Percentiles rank a stretch among this genome's conserved stretches.
Evolutionary conservation across 2,888 invertebrate genomes (phyloP).

Genomic region (Idaea aversata): DNA sequence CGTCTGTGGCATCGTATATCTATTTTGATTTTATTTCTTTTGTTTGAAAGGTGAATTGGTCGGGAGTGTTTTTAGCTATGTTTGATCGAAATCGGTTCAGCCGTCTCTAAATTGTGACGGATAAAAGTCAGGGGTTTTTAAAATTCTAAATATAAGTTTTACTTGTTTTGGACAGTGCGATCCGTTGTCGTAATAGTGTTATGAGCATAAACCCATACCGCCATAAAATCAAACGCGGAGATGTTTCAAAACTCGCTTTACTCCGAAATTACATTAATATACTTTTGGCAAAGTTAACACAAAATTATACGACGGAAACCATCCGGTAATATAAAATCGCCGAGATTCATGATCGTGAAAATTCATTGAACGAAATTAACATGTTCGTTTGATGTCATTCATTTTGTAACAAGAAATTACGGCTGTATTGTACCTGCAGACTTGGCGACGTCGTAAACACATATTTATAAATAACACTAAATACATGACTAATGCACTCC

Average conservation of each 20-base stretch:
- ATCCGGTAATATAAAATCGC: not conserved
- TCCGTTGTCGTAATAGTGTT: not conserved
- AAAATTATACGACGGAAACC: slow-evolving; percentile 1
- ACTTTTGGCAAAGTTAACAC: not conserved
- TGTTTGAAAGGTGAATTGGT: too few relatives aligned
- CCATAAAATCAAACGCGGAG: not conserved
- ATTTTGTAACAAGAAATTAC: not conserved
- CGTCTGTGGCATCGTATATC: too few relatives aligned
- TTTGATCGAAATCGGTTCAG: too few relatives aligned
- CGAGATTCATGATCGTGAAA: not conserved
- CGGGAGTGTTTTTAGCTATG: too few relatives aligned
- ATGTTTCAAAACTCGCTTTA: not conserved
- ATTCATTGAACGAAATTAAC: not conserved
- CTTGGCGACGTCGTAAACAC: slow-evolving; percentile 6
- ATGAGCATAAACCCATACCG: not conserved
- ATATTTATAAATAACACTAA: slow-evolving; percentile 19
- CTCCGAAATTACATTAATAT: not conserved
- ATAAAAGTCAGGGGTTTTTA: not conserved
- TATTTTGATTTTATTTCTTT: too few relatives aligned
- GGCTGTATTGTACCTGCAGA: not conserved
- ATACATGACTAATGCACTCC: slow-evolving; percentile 17
- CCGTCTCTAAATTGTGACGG: too few relatives aligned
- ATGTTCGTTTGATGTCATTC: not conserved
- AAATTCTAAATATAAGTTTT: not conserved
- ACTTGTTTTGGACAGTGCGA: not conserved